Conservation (phyloP, 2,888 invertebrate genomes). For the Lissonota sp. region DNA sequence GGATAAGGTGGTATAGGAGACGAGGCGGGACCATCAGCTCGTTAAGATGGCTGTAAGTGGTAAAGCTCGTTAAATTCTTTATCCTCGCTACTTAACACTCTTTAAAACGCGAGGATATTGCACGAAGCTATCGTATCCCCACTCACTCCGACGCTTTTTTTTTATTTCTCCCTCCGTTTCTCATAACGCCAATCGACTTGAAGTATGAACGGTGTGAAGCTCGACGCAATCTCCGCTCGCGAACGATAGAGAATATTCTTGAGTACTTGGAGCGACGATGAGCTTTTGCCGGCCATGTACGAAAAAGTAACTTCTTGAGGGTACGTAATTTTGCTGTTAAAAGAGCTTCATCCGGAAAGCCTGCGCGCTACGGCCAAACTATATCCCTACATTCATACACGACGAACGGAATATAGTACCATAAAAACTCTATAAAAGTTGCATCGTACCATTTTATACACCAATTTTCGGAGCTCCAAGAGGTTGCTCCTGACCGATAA, state of each 20-base stretch:
- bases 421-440: slow-evolving; percentile 57
- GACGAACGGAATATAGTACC: slow-evolving; percentile 36
- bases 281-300: slow-evolving; percentile 12
- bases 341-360: slow-evolving; percentile 17
- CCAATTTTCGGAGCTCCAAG: slow-evolving; percentile 36
- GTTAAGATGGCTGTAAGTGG: slow-evolving; percentile 67
- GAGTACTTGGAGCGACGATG: slow-evolving; percentile 38
- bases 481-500: slow-evolving; percentile 10
- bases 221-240: slow-evolving; percentile 24
- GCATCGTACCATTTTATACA: slow-evolving; percentile 50
- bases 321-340: slow-evolving; percentile 40
- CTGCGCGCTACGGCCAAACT: background rate
- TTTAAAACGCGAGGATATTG: slow-evolving; percentile 59
- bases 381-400: background rate
- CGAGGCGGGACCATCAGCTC: slow-evolving; percentile 56
- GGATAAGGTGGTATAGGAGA: slow-evolving; percentile 39
- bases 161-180: background rate
- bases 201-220: slow-evolving; percentile 34
- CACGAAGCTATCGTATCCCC: slow-evolving; percentile 52
- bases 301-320: slow-evolving; percentile 19
- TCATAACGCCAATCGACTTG: slow-evolving; percentile 10
- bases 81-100: slow-evolving; percentile 66
- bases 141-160: slow-evolving; percentile 28
- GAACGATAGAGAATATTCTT: slow-evolving; percentile 33
- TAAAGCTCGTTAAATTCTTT: slow-evolving; percentile 68